phyloP scores from a whole-genome alignment of 2,797 vertebrate species.

The Thunnus albacares region DNA sequence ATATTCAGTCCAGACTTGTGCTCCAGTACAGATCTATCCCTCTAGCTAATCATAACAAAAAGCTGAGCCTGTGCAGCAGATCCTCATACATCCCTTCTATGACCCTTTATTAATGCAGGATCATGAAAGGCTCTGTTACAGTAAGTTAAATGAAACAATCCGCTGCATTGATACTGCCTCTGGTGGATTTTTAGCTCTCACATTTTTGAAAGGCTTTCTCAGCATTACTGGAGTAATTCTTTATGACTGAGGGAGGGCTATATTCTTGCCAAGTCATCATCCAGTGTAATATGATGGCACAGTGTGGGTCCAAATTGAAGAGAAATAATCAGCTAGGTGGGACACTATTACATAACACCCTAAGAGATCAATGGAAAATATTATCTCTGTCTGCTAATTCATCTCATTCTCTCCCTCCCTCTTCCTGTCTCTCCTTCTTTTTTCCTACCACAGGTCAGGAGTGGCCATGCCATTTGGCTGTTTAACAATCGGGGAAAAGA shows the following conservation, averaged over 20 bases:
- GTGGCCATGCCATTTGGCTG: constrained; percentile 98
- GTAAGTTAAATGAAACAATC: constrained; percentile 35
- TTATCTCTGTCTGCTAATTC: constrained; percentile 25
- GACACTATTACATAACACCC: constrained; percentile 3
- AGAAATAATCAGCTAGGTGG: constrained; percentile 27
- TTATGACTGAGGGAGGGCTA: constrained; percentile 28
- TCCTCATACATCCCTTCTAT: not conserved
- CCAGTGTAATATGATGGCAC: constrained; percentile 35
- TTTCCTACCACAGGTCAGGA: constrained; percentile 73
- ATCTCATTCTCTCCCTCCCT: constrained; percentile 1
- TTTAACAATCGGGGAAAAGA: constrained; percentile 97
- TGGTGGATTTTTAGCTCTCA: constrained; percentile 37
- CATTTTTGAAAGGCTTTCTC: constrained; percentile 50
- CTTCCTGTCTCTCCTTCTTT: constrained; percentile 9
- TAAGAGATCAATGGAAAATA: constrained; percentile 18
- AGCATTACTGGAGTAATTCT: constrained; percentile 48
- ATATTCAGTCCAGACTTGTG: constrained; percentile 12
- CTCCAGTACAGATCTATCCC: constrained; percentile 7
- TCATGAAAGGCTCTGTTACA: constrained; percentile 42
- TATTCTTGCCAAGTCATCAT: constrained; percentile 57
- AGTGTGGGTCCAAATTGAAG: constrained; percentile 36
- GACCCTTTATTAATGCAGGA: constrained; percentile 44
- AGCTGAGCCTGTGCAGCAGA: constrained; percentile 22
- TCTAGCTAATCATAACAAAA: constrained; percentile 5
- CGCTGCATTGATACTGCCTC: constrained; percentile 14